Evolutionary conservation across 2,797 vertebrate species (phyloP).

Genomic region (Oophaga sylvatica): DNA sequence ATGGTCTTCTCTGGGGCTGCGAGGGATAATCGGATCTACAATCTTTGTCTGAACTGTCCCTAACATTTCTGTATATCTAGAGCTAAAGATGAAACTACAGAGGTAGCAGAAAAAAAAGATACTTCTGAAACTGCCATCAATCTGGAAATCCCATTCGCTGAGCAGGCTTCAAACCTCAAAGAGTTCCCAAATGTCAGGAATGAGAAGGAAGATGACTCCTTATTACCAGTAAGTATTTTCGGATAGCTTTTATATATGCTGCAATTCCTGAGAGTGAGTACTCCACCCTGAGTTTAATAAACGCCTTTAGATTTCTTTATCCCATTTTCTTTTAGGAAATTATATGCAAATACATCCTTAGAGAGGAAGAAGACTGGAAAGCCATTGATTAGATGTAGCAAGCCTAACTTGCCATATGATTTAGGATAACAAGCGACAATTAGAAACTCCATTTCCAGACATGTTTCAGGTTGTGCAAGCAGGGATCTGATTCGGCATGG

Average conservation of each 20-base stretch:
- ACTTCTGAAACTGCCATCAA: conserved; percentile 85
- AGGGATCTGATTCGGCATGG: too few relatives aligned
- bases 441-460: too few relatives aligned
- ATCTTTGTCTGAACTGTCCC: neutral
- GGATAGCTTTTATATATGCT: neutral
- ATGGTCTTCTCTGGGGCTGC: too few relatives aligned
- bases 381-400: too few relatives aligned
- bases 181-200: conserved; percentile 75
- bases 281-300: neutral
- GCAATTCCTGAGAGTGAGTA: neutral
- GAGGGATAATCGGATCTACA: too few relatives aligned
- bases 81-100: conserved; percentile 57
- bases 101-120: conserved; percentile 51
- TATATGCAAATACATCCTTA: too few relatives aligned
- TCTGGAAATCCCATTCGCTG: conserved; percentile 90
- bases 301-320: neutral
- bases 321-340: neutral
- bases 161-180: conserved; percentile 87
- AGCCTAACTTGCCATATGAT: too few relatives aligned
- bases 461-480: too few relatives aligned
- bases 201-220: conserved; percentile 76
- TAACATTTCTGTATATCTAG: conserved; percentile 58
- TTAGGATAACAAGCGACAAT: too few relatives aligned
- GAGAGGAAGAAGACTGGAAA: too few relatives aligned
- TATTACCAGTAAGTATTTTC: conserved; percentile 80